These are phyloP conservation scores for Magallana gigas DNA, from an alignment of 1,140 invertebrate species.

Conservation along the genomic window DNA sequence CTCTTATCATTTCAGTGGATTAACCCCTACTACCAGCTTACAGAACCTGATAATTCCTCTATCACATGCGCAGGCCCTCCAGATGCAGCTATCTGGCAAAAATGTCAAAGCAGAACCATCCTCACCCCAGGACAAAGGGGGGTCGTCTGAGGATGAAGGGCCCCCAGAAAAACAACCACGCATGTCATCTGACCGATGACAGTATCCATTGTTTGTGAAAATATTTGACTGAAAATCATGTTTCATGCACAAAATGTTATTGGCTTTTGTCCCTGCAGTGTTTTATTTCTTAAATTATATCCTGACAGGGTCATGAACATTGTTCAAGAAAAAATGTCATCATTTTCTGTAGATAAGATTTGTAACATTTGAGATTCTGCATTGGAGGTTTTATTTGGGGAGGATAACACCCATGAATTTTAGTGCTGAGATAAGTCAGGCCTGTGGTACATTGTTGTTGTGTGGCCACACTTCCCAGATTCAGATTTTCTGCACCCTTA, in stretches of 20 bases:
- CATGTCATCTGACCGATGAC: conserved; percentile 55
- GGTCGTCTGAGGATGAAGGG: conserved; percentile 54
- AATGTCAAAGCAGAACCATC: conserved; percentile 62
- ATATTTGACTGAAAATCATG: neutral
- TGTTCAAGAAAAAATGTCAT: neutral
- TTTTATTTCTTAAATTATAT: neutral
- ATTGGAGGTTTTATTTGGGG: neutral
- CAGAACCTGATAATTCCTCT: conserved; percentile 54
- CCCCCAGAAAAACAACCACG: conserved; percentile 60
- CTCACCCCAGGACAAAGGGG: conserved; percentile 53
- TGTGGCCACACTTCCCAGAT: neutral
- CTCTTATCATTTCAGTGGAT: conserved; percentile 35
- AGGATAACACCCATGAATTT: neutral
- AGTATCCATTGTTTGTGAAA: neutral
- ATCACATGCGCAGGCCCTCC: conserved; percentile 36
- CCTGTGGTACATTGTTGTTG: neutral
- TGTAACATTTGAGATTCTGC: neutral
- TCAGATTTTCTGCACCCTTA: neutral
- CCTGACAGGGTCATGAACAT: neutral
- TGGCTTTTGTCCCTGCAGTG: neutral
- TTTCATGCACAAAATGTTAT: neutral
- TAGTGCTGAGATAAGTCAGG: conserved; percentile 3
- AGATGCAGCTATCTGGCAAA: conserved; percentile 42
- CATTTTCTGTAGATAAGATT: neutral
- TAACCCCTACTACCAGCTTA: conserved; percentile 44